Conservation (phyloP, 2,888 invertebrate genomes). For the Chrysolina americana region DNA sequence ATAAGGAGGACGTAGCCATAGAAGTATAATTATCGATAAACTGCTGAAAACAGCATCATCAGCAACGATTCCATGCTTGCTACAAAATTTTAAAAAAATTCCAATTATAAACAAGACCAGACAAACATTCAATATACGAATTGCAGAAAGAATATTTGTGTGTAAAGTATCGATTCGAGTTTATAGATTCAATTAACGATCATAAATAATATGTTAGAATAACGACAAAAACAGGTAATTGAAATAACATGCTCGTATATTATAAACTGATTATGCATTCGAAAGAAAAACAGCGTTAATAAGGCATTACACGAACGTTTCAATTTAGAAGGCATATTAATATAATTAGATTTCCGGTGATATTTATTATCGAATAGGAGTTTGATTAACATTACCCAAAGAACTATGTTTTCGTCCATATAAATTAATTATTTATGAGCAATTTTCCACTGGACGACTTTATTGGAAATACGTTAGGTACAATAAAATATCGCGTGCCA, state of each 20-base stretch:
- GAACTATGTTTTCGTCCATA: slow-evolving; percentile 4
- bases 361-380: slow-evolving; percentile 10
- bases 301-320: slow-evolving; percentile 17
- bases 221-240: slow-evolving; percentile 16
- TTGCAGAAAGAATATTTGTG: too few relatives aligned
- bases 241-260: slow-evolving; percentile 12
- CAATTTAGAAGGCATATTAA: slow-evolving; percentile 21
- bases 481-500: background rate
- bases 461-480: slow-evolving; percentile 6
- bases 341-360: slow-evolving; percentile 20
- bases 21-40: too few relatives aligned
- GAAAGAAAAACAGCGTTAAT: slow-evolving; percentile 14
- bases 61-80: too few relatives aligned
- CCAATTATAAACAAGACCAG: too few relatives aligned
- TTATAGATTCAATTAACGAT: background rate
- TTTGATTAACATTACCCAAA: slow-evolving; percentile 14
- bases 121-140: too few relatives aligned
- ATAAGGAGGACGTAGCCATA: too few relatives aligned
- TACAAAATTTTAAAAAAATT: too few relatives aligned
- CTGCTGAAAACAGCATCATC: too few relatives aligned
- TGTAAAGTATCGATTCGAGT: background rate
- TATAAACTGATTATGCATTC: background rate
- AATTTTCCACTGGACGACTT: background rate
- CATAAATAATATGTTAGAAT: slow-evolving; percentile 9
- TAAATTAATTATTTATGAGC: slow-evolving; percentile 10